Percentiles rank a stretch among this genome's conserved stretches.
phyloP scores from a whole-genome alignment of 92 coral and sea anemone genomes.

The Blastomussa wellsi region DNA sequence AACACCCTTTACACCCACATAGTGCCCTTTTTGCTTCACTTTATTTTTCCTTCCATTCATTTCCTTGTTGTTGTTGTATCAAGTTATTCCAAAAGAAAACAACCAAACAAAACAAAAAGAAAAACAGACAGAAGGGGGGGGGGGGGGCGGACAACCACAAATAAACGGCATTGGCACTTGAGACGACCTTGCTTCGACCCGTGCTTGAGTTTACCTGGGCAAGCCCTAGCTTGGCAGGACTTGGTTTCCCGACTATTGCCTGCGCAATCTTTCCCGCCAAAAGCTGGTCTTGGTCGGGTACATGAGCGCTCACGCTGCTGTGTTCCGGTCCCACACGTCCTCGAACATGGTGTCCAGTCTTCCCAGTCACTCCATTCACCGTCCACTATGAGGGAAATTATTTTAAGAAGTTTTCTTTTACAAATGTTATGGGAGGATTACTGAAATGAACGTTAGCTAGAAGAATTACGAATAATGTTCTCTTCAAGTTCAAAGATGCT shows the following conservation, averaged over 20 bases:
- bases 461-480: too few relatives aligned
- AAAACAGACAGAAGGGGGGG: too few relatives aligned
- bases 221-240: conserved; percentile 50
- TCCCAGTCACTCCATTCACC: conserved; percentile 30
- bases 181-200: background rate
- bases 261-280: conserved; percentile 47
- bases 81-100: too few relatives aligned
- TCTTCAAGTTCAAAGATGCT: too few relatives aligned
- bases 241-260: conserved; percentile 45
- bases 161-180: background rate
- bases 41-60: too few relatives aligned
- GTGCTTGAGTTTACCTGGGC: conserved; percentile 28
- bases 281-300: conserved; percentile 33
- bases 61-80: too few relatives aligned
- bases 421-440: too few relatives aligned
- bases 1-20: too few relatives aligned
- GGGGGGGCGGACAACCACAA: too few relatives aligned
- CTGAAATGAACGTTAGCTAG: too few relatives aligned
- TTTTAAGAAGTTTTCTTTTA: background rate
- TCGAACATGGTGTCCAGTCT: conserved; percentile 41
- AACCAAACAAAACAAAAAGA: too few relatives aligned
- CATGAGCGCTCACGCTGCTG: conserved; percentile 41
- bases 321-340: conserved; percentile 35
- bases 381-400: background rate
- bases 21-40: too few relatives aligned